A percentile compares a stretch with the other conserved stretches of the same genome.
phyloP scores from a whole-genome alignment of 2,888 invertebrate species.

The Tricholauxania praeusta region DNA sequence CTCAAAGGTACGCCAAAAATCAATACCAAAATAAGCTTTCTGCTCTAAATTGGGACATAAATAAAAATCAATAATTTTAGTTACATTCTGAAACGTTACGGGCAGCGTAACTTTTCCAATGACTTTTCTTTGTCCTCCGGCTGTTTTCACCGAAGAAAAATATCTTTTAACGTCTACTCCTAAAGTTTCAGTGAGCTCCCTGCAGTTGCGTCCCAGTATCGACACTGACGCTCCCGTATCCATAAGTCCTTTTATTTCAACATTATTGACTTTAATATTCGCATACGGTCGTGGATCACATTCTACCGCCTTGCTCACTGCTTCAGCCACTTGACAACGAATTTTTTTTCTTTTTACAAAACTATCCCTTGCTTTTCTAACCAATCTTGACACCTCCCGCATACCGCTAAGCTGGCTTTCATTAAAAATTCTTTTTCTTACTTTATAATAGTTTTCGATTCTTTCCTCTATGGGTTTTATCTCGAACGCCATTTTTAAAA shows the following conservation, averaged over 20 bases:
- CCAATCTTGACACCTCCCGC: not conserved
- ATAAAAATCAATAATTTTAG: not conserved
- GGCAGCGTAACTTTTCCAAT: not conserved
- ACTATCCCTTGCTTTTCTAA: not conserved
- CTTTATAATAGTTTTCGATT: not conserved
- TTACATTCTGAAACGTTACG: not conserved
- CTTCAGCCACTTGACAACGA: not conserved
- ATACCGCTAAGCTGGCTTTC: not conserved
- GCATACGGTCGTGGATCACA: not conserved
- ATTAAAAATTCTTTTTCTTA: not conserved
- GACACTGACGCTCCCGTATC: not conserved
- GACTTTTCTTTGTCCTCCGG: not conserved
- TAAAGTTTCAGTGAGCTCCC: not conserved
- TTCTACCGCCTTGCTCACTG: not conserved
- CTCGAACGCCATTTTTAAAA: not conserved
- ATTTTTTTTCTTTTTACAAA: not conserved
- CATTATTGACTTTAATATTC: not conserved
- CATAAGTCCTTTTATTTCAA: not conserved
- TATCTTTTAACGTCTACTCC: not conserved
- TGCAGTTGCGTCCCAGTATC: not conserved
- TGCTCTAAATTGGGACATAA: conserved; percentile 4
- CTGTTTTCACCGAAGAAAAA: not conserved
- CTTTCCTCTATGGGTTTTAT: conserved; percentile 5
- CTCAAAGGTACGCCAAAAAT: not conserved
- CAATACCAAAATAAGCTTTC: not conserved